phyloP scores from a whole-genome alignment of 2,113 vertebrate species.

The Orientallactaga bullata region DNA sequence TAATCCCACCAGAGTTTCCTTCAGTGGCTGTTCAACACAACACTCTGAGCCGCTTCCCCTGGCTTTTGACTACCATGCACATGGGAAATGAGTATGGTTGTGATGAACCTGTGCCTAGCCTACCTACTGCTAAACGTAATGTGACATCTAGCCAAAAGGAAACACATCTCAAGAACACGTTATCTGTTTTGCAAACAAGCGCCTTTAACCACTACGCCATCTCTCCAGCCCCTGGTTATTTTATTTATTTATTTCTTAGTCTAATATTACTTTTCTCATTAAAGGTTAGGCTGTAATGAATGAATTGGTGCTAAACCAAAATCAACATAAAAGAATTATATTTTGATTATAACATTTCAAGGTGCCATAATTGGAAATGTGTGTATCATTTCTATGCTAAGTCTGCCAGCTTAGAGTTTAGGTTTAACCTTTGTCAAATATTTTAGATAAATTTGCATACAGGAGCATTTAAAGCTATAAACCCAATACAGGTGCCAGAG shows the following conservation, averaged over 20 bases:
- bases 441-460: constrained; percentile 82
- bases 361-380: constrained; percentile 75
- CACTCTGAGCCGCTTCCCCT: background rate
- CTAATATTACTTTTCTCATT: background rate
- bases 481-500: constrained; percentile 24
- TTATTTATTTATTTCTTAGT: background rate
- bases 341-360: background rate
- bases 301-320: background rate
- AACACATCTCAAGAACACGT: background rate
- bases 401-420: constrained; percentile 72
- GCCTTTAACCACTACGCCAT: too few species aligned
- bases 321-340: background rate
- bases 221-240: background rate
- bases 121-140: background rate
- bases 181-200: too few species aligned
- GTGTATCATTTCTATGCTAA: constrained; percentile 80
- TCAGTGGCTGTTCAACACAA: background rate
- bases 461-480: constrained; percentile 78
- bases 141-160: background rate
- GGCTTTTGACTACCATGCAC: background rate
- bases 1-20: background rate
- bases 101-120: background rate
- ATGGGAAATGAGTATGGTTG: background rate
- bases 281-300: background rate
- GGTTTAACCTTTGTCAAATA: constrained; percentile 79